These are phyloP conservation scores for Dione juno DNA, from an alignment of 2,888 invertebrate genomes.

Conservation along the genomic window DNA sequence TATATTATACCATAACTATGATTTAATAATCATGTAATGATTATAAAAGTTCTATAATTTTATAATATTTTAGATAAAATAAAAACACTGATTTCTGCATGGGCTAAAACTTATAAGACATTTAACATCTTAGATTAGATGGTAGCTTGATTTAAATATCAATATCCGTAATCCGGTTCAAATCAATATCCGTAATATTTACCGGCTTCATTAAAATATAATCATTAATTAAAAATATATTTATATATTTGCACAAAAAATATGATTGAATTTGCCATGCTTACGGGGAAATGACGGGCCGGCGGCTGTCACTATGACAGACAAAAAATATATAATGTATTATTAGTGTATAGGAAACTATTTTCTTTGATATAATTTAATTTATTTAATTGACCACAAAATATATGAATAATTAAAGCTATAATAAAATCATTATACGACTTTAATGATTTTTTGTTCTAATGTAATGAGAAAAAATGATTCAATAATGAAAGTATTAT, in stretches of 20 bases:
- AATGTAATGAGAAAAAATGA: slow-evolving; percentile 16
- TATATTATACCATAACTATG: too few species aligned
- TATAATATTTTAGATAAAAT: neutral
- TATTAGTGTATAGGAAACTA: neutral
- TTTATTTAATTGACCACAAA: neutral
- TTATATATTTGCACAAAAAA: slow-evolving; percentile 10
- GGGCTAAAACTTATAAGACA: neutral
- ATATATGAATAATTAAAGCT: neutral
- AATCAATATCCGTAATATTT: too few species aligned
- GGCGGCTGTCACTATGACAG: slow-evolving; percentile 43
- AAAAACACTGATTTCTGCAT: slow-evolving; percentile 11
- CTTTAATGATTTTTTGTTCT: neutral
- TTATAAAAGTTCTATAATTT: neutral
- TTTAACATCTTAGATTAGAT: neutral
- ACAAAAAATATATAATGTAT: neutral
- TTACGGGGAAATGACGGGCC: slow-evolving; percentile 43
- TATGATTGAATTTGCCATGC: slow-evolving; percentile 17
- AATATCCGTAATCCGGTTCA: too few species aligned
- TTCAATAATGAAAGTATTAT: slow-evolving; percentile 41
- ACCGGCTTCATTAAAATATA: neutral
- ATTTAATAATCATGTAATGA: too few species aligned
- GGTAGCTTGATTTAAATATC: neutral
- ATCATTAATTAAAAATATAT: neutral
- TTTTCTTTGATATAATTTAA: neutral
- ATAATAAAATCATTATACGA: neutral